Evolutionary conservation across 1,140 invertebrate genomes (phyloP).

Genomic region (Bombus picipes): DNA sequence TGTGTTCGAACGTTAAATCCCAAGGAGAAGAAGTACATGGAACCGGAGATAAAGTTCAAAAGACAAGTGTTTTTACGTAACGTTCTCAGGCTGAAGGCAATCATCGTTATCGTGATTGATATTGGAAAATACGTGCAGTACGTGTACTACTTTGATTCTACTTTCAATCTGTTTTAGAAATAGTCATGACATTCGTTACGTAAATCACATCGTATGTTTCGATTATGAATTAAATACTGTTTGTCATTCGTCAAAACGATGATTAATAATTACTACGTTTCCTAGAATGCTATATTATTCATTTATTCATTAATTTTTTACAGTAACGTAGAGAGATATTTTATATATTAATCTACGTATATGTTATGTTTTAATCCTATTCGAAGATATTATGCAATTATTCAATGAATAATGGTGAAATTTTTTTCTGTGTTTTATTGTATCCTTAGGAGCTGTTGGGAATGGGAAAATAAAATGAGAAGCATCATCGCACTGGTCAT

Average conservation of each 20-base stretch:
- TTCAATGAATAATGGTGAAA: not conserved
- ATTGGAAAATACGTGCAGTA: conserved; percentile 95
- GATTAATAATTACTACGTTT: conserved; percentile 8
- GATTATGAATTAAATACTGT: not conserved
- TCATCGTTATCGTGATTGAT: conserved; percentile 95
- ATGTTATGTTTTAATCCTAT: not conserved
- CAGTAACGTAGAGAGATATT: not conserved
- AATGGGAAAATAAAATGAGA: conserved; percentile 97
- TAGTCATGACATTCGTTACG: conserved; percentile 26
- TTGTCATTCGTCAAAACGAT: not conserved
- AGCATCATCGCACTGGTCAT: conserved; percentile 93
- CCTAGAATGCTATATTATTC: not conserved
- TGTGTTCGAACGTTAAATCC: conserved; percentile 96
- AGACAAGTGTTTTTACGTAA: conserved; percentile 96
- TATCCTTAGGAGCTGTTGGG: conserved; percentile 92
- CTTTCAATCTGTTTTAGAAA: not conserved
- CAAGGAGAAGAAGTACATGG: conserved; percentile 97
- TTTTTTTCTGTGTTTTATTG: not conserved
- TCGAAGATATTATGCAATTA: not conserved
- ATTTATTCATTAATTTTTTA: no score
- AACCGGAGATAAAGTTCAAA: conserved; percentile 97
- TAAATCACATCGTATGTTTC: conserved; percentile 8
- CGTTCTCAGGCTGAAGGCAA: conserved; percentile 95
- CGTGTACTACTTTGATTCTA: conserved; percentile 75
- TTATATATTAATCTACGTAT: not conserved